Conservation (phyloP, 1,140 invertebrate genomes). For the Stratiolaelaps scimitus region DNA sequence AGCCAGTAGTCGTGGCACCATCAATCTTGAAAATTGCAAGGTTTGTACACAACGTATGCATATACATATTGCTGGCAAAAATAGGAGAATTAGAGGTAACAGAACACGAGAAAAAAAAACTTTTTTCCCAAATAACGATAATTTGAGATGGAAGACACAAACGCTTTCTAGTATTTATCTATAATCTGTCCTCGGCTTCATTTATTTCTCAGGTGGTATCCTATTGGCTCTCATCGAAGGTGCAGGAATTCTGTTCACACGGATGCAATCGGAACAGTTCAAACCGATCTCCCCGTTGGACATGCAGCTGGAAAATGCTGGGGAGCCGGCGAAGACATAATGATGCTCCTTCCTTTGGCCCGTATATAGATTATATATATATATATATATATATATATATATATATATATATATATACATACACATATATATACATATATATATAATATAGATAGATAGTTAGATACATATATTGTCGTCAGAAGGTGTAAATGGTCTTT, state of each 20-base stretch:
- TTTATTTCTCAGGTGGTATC: constrained; percentile 52
- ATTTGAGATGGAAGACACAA: not conserved
- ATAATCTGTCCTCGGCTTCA: constrained; percentile 15
- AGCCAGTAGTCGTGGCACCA: constrained; percentile 9
- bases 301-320: not conserved
- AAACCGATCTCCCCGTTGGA: constrained; percentile 47
- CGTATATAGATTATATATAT: too few species aligned
- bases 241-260: constrained; percentile 78
- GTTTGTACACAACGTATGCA: not conserved
- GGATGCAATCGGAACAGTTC: constrained; percentile 76
- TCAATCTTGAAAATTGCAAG: not conserved
- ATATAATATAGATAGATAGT: too few species aligned
- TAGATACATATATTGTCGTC: too few species aligned
- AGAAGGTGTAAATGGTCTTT: too few species aligned
- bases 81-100: not conserved
- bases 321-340: too few species aligned
- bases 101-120: not conserved
- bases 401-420: too few species aligned
- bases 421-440: too few species aligned
- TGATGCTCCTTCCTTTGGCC: too few species aligned
- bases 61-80: too few species aligned
- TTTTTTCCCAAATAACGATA: too few species aligned
- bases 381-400: too few species aligned
- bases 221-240: constrained; percentile 91
- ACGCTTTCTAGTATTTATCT: not conserved